Evolutionary conservation across 2,797 vertebrate species (phyloP).

Genomic region (Fistularia tabacaria): DNA sequence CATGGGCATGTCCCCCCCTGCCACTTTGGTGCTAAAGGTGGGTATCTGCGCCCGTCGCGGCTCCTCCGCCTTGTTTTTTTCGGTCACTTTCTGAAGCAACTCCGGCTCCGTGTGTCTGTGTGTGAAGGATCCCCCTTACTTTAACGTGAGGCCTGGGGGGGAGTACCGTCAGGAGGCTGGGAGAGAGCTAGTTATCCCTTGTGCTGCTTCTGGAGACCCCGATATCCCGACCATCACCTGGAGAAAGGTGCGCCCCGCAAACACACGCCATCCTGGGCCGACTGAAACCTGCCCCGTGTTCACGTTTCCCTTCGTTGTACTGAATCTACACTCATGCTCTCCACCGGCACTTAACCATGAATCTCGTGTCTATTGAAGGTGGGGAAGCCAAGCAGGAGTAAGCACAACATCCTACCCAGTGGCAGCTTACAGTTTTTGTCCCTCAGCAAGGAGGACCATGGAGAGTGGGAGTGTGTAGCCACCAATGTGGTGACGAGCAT

Average conservation of each 20-base stretch:
- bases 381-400: constrained; percentile 98
- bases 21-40: constrained; percentile 99
- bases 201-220: constrained; percentile 96
- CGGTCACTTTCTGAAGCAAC: not conserved
- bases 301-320: not conserved
- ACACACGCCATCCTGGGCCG: not conserved
- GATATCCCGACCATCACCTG: constrained; percentile 93
- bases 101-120: constrained; percentile 27
- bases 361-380: constrained; percentile 75
- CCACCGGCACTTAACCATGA: constrained; percentile 3
- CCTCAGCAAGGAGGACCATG: constrained; percentile 98
- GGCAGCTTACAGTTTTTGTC: constrained; percentile 96
- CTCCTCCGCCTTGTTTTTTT: not conserved
- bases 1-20: constrained; percentile 98
- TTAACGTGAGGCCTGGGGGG: constrained; percentile 99
- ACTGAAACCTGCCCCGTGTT: not conserved
- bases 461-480: constrained; percentile 98
- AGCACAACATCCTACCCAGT: constrained; percentile 93
- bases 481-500: constrained; percentile 98
- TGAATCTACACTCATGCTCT: not conserved
- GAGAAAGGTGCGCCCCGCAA: constrained; percentile 87
- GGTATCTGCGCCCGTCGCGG: not conserved
- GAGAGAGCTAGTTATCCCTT: constrained; percentile 97
- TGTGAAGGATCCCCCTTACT: constrained; percentile 95
- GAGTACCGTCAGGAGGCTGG: constrained; percentile 99